Evolutionary conservation across 2,113 vertebrate species (phyloP).

Genomic region (Muntiacus reevesi): DNA sequence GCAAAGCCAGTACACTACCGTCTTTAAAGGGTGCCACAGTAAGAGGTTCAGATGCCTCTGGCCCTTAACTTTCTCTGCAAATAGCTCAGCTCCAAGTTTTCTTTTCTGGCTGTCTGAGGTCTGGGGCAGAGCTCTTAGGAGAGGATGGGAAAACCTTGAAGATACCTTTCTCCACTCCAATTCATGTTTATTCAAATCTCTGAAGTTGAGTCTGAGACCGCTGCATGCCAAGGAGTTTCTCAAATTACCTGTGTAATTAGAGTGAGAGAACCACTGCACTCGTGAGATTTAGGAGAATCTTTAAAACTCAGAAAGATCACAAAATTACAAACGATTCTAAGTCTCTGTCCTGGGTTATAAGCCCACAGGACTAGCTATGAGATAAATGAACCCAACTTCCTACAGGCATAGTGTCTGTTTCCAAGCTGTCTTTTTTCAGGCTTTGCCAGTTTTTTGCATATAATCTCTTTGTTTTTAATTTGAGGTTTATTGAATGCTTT

Average conservation of each 20-base stretch:
- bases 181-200: not conserved
- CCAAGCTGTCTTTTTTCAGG: not conserved
- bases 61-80: not conserved
- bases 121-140: not conserved
- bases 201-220: not conserved
- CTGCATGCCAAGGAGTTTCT: not conserved
- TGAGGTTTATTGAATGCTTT: not conserved
- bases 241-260: not conserved
- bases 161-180: not conserved
- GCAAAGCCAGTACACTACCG: not conserved
- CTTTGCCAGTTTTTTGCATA: not conserved
- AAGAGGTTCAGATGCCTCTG: not conserved
- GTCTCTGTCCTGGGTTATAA: not conserved
- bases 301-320: not conserved
- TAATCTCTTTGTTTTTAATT: not conserved
- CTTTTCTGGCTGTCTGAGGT: not conserved
- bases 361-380: not conserved
- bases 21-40: not conserved
- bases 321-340: not conserved
- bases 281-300: not conserved
- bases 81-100: not conserved
- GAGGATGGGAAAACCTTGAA: not conserved
- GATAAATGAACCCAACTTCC: constrained; percentile 16
- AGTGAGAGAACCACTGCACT: not conserved
- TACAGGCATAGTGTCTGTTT: not conserved